Base-by-base conservation (phyloP, 2,113 vertebrate species). In the Myanophis thanlyinensis region DNA sequence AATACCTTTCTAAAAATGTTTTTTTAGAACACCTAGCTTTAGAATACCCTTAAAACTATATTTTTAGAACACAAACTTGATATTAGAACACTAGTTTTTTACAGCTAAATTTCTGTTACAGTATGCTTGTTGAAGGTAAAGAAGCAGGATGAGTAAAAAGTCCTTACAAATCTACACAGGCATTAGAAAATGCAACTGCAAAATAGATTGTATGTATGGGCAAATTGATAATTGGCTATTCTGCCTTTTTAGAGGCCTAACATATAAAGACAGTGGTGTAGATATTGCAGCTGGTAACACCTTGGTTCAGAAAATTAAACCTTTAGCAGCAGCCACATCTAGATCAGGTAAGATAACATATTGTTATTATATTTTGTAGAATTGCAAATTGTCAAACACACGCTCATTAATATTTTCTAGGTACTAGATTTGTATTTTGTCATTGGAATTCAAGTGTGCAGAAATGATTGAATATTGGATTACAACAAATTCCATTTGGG, bases 181-280 rank as follows among this genome's bases (percentile, higher is more conserved):
- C 23, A 40, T 62, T 88, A 89, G 47, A 88, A 54, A 88, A 51
- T 53, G 90, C 93, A 92, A 9, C 0, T 52, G 0, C 12, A 52
- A 3, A n/a, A n/a, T 85, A 23, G 91, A 67, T 85, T 2, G 51
- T 0, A 3, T 49, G 1, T 89, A 89, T 87, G 3, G 89, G 49
- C 20, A 8, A 30, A 20, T 85, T 90, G 87, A 30, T 90, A 93
- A 93, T 93, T 54, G 44, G 80, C 89, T 93, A 30, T 88, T 18
- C 0, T 93, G 89, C 91, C 93, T 94, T 96, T 92, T 80, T 97
- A 99, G 99, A 96, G 97, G 98, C 93, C 96, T 99, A 96, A 99
- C 98, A 46, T 99, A 99, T 92, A 99, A 98, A 96, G 98, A 98
- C 95, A 98, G 99, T 7, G 99, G 99, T 9, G 99, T 99, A 96